Percentiles rank a stretch among this genome's conserved stretches.
phyloP scores from a whole-genome alignment of 64 coral and sea anemone species.

The Pocillopora damicornis region DNA sequence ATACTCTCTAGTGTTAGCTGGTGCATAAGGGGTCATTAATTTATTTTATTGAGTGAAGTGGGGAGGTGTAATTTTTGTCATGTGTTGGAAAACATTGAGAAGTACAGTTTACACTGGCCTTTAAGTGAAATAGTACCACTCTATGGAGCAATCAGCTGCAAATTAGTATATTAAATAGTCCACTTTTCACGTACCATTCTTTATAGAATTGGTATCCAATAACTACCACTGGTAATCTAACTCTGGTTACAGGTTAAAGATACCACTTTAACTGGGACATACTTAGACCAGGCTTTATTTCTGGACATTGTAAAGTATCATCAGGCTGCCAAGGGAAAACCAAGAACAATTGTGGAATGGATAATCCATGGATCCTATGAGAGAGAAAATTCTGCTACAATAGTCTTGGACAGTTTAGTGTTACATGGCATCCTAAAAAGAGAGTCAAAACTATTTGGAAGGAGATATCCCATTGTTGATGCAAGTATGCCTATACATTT shows the following conservation, averaged over 20 bases:
- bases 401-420: constrained; percentile 43
- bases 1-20: too few relatives aligned
- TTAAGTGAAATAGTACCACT: too few relatives aligned
- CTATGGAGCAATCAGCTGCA: too few relatives aligned
- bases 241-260: constrained; percentile 16
- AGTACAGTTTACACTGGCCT: too few relatives aligned
- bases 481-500: constrained; percentile 12
- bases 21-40: too few relatives aligned
- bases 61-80: too few relatives aligned
- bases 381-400: constrained; percentile 29
- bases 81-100: too few relatives aligned
- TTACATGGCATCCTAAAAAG: constrained; percentile 25
- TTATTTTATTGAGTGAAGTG: too few relatives aligned
- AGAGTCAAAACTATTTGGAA: constrained; percentile 36
- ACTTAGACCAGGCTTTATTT: constrained; percentile 48
- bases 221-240: not conserved
- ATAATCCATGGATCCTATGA: constrained; percentile 41
- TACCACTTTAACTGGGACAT: constrained; percentile 11
- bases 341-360: constrained; percentile 39
- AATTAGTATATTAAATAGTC: too few relatives aligned
- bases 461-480: constrained; percentile 39
- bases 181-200: too few relatives aligned
- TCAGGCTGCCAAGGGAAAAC: not conserved
- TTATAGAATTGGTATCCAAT: too few relatives aligned
- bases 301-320: constrained; percentile 28